Conservation (phyloP, 1,140 invertebrate species). For the Tetragnatha versicolor region DNA sequence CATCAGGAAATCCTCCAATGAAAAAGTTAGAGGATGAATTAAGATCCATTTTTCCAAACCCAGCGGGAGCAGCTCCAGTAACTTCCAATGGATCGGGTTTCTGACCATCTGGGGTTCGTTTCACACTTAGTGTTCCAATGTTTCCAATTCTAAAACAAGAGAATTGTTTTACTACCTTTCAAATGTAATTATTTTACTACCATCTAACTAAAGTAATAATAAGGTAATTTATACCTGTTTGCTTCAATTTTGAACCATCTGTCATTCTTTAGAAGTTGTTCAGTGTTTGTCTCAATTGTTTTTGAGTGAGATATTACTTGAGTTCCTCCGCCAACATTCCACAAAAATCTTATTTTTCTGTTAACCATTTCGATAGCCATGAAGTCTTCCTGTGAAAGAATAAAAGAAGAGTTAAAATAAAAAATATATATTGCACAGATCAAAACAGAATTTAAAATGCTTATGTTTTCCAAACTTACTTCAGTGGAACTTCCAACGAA, state of each 20-base stretch:
- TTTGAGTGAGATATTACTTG: slow-evolving; percentile 69
- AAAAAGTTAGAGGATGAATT: slow-evolving; percentile 58
- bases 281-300: slow-evolving; percentile 67
- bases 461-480: slow-evolving; percentile 60
- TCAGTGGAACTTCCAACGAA: slow-evolving; percentile 72
- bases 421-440: neutral
- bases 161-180: neutral
- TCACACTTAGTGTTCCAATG: slow-evolving; percentile 61
- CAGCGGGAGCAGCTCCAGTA: slow-evolving; percentile 56
- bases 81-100: slow-evolving; percentile 57
- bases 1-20: slow-evolving; percentile 59
- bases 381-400: slow-evolving; percentile 72
- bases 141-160: slow-evolving; percentile 58
- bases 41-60: slow-evolving; percentile 59
- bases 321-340: slow-evolving; percentile 78
- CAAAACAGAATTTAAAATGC: neutral
- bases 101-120: slow-evolving; percentile 55
- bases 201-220: neutral
- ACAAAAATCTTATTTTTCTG: slow-evolving; percentile 75
- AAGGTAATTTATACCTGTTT: slow-evolving; percentile 64
- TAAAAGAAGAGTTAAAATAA: neutral
- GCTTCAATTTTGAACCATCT: slow-evolving; percentile 78
- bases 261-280: slow-evolving; percentile 69
- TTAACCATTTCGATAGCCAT: slow-evolving; percentile 81
- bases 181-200: neutral